Base-by-base conservation (phyloP, 64 coral and sea anemone genomes). In the Actinia tenebrosa region DNA sequence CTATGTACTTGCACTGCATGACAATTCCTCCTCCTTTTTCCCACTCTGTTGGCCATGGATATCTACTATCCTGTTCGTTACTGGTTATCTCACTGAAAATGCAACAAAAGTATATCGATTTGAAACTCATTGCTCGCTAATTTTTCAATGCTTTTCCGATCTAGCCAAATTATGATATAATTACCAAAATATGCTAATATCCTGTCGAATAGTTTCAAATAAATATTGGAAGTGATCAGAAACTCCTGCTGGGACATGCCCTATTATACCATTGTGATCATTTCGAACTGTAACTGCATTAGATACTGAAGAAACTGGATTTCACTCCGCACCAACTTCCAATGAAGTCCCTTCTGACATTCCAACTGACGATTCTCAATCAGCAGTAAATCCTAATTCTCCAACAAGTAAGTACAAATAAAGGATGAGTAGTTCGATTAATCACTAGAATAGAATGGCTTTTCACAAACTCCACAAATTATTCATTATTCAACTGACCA, bases 361-460 rank as follows among this genome's bases (percentile, higher is more conserved):
- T 78, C 25, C 75, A 78, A 78, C 75, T 78, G 75, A 78, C 75
- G 75, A 78, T 78, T 42, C 75, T 78, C 75, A 6, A 78, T 78
- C 75, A 42, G 23, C 75, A 78, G 75, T 78, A 42, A 78, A 78
- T 78, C 26, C 75, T 42, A 78, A 78, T 42, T 78, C 75, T 78
- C 75, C 75, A 5, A 78, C 75, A 78, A 45, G 75, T 78, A 78
- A 42, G 75, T 78, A 78, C 75, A 78, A 78, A 78, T 78, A 78
- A 78, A 42, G 75, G 75, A 45, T 78, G 75, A 78, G 25, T 78
- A 0, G 25, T 78, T 78, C 75, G 75, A 78, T 78, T 78, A 30
- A 78, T 45, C 44, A 78, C 75, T 30, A 43, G 75, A 78, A 78
- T 0, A 45, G 25, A 78, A 78, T 78, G 44, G 75, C 44, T 78